phyloP scores from a whole-genome alignment of 2,888 invertebrate species.

The Alcis repandata region DNA sequence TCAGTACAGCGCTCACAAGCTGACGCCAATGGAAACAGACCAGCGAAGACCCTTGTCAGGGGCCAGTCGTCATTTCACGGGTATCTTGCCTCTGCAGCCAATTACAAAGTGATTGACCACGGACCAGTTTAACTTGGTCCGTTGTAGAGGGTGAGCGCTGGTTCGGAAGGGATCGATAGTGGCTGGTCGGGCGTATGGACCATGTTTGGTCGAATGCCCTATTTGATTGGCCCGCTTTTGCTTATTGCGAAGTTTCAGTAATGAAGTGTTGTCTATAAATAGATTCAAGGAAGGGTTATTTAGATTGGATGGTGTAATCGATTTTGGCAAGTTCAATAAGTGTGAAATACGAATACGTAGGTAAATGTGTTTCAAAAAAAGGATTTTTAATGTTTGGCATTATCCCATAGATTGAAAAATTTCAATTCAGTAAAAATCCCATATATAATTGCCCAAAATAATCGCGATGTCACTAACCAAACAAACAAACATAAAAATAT shows the following conservation, averaged over 20 bases:
- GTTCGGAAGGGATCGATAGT: conserved; percentile 53
- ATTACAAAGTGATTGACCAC: conserved; percentile 82
- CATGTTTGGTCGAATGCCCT: conserved; percentile 76
- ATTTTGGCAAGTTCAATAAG: too few relatives aligned
- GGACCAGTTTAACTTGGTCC: conserved; percentile 55
- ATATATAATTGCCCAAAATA: too few relatives aligned
- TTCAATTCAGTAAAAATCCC: too few relatives aligned
- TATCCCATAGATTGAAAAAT: too few relatives aligned
- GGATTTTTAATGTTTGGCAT: too few relatives aligned
- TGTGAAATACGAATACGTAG: too few relatives aligned
- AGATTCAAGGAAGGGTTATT: conserved; percentile 22
- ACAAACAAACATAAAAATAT: too few relatives aligned
- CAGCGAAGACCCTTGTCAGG: conserved; percentile 77
- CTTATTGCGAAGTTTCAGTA: conserved; percentile 69
- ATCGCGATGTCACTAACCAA: too few relatives aligned
- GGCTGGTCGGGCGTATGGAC: conserved; percentile 61
- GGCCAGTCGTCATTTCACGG: conserved; percentile 83
- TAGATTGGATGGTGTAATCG: neutral
- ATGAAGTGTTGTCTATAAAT: conserved; percentile 66
- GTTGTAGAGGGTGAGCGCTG: conserved; percentile 41
- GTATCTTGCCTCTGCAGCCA: conserved; percentile 80
- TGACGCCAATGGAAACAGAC: conserved; percentile 65
- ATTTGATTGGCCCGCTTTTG: conserved; percentile 76
- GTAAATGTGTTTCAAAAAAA: too few relatives aligned
- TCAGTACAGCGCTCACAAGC: conserved; percentile 14